Evolutionary conservation across 2,113 vertebrate genomes (phyloP), one percentile per base, ranked within the genome.

Genomic region (Ophiodon elongatus): DNA sequence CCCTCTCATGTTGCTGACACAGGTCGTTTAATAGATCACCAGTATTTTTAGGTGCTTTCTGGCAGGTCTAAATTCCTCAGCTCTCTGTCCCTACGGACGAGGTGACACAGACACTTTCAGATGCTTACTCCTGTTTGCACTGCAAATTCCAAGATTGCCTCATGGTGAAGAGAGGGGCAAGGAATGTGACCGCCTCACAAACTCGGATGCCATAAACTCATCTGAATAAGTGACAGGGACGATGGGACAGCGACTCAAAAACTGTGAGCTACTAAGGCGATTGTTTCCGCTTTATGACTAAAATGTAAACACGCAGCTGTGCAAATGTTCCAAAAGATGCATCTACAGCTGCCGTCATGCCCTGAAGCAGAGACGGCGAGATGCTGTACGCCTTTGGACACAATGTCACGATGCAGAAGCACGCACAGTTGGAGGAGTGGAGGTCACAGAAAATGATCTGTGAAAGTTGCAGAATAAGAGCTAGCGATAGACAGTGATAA

Each of bases 141-240:
- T 83, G 71, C 84, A 91, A 89, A 95, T 93, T 94, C 92, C 91
- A 79, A 77, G 64, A 90, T 93, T 93, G 92, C 80, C 87, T 90
- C 88, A 88, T 80, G 69, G 83, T 76, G 80, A 87, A 91, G 73
- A 83, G 84, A 79, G 17, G 29, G 83, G 62, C 1, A 5, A 91
- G 81, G 93, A 93, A 93, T 93, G 92, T 43, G 73, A 29, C 63
- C 37, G 75, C 63, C 72, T 79, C 43, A 87, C 87, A 90, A 88
- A 86, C 67, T 76, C 39, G 27, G 68, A 90, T 80, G 88, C 88
- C 85, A 76, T 93, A 90, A 94, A 93, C 59, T 78, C 82, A 86
- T 91, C 82, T 76, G 47, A 89, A 91, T 89, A 82, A 88, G 84
- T 70, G 41, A 84, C 86, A 29, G 43, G 43, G 47, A 41, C 72